phyloP scores from a whole-genome alignment of 2,888 invertebrate species.

The Tachina fera region DNA sequence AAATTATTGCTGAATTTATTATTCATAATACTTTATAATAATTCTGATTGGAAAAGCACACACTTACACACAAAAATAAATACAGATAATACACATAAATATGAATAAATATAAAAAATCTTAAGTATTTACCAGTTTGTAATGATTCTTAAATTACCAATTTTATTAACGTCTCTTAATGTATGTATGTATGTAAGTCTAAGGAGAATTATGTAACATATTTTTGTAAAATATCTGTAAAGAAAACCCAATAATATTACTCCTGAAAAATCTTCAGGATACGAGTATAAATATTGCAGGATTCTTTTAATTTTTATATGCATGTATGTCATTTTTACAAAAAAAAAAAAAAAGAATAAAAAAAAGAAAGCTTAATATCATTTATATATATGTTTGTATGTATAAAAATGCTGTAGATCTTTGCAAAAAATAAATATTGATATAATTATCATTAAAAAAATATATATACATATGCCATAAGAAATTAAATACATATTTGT shows the following conservation, averaged over 20 bases:
- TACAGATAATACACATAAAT: constrained; percentile 1
- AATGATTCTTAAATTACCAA: constrained; percentile 65
- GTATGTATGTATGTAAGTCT: constrained; percentile 64
- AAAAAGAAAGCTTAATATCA: constrained; percentile 1
- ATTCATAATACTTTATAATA: constrained; percentile 28
- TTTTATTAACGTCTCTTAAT: constrained; percentile 63
- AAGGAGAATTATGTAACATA: constrained; percentile 68
- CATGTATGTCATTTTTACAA: constrained; percentile 61
- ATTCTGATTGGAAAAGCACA: constrained; percentile 32
- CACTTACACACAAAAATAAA: constrained; percentile 2
- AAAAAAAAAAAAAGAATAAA: constrained; percentile 7
- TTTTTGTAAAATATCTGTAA: constrained; percentile 72
- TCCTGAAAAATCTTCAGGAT: constrained; percentile 61
- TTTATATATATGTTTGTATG: constrained; percentile 39
- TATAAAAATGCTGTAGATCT: constrained; percentile 53
- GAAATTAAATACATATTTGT: constrained; percentile 58
- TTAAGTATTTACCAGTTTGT: constrained; percentile 64
- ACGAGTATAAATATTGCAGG: constrained; percentile 56
- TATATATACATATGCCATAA: constrained; percentile 70
- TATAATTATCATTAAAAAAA: constrained; percentile 52
- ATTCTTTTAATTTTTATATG: constrained; percentile 65
- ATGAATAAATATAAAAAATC: constrained; percentile 23
- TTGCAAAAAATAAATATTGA: constrained; percentile 55
- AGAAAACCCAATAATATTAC: constrained; percentile 60
- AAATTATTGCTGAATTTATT: too few species aligned